Base-by-base conservation (phyloP, 2,113 vertebrate species). In the Scomber japonicus region DNA sequence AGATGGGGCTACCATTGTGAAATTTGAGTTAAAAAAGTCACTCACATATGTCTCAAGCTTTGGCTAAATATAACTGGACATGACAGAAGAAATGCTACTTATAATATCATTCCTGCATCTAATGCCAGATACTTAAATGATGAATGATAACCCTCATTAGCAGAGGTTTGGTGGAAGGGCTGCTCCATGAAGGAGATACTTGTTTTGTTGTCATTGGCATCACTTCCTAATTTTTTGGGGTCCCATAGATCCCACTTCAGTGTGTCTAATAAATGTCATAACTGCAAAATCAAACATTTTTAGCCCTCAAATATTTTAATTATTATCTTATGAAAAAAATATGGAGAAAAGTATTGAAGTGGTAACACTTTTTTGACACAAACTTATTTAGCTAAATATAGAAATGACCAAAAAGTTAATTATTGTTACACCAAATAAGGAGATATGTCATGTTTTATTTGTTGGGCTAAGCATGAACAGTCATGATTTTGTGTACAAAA, bases 401-500 rank as follows among this genome's bases (percentile, higher is more conserved):
- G 24, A 81, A 66, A 66, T 31, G 0, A 77, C 31, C n/a, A 51
- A 14, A 61, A 40, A 49, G 19, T 10, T 6, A 35, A 8, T 60
- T 61, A 12, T 64, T 40, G 40, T 73, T 35, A n/a, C 19, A 59
- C 19, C 61, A 75, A 68, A 78, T 66, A 69, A 21, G 46, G 46
- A 74, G 54, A 71, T 16, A 8, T 66, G 44, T 82, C 24, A 53
- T 31, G 57, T 64, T 57, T 81, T 68, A 35, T 27, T 11, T 51
- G 14, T 13, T 35, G 3, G 44, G 8, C 44, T 51, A 44, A 51
- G 13, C n/a, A 19, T 30, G 40, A 63, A 40, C 35, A 40, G 9
- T 40, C 7, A 9, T 40, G 7, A 2, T 7, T 40, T 40, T 40
- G 6, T 40, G 35, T 40, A 40, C 35, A 7, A 40, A 40, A 40